phyloP scores from a whole-genome alignment of 2,113 vertebrate genomes.

The Sigmodon hispidus region DNA sequence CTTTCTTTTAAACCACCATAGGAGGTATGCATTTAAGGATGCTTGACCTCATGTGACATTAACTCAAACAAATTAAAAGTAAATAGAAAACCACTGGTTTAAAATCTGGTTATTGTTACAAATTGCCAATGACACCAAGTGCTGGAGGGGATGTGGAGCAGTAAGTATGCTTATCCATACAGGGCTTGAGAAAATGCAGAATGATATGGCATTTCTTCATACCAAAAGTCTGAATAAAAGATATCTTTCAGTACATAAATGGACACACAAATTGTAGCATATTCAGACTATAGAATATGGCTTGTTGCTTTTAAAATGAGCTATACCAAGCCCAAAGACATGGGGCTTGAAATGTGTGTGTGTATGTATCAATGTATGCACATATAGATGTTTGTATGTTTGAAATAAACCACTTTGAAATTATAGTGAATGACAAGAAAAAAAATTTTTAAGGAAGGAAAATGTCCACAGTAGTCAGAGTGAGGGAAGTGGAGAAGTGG shows the following conservation, averaged over 20 bases:
- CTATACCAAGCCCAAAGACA: not conserved
- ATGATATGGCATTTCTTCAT: not conserved
- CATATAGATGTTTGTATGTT: not conserved
- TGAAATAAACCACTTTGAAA: not conserved
- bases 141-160: not conserved
- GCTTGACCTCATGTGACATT: not conserved
- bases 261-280: not conserved
- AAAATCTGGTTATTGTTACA: too few relatives aligned
- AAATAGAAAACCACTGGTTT: not conserved
- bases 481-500: fast-evolving
- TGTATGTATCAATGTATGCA: not conserved
- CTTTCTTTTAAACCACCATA: too few relatives aligned
- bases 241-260: not conserved
- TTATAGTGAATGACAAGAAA: not conserved
- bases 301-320: not conserved
- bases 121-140: not conserved
- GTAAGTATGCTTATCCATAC: not conserved
- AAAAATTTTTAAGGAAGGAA: not conserved
- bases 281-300: not conserved
- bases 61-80: not conserved
- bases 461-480: not conserved
- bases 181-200: not conserved
- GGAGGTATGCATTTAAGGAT: not conserved
- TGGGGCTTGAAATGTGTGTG: too few relatives aligned
- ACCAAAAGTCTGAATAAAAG: not conserved